Evolutionary conservation across 2,888 invertebrate species (phyloP).

Genomic region (Syrista parreyssii): DNA sequence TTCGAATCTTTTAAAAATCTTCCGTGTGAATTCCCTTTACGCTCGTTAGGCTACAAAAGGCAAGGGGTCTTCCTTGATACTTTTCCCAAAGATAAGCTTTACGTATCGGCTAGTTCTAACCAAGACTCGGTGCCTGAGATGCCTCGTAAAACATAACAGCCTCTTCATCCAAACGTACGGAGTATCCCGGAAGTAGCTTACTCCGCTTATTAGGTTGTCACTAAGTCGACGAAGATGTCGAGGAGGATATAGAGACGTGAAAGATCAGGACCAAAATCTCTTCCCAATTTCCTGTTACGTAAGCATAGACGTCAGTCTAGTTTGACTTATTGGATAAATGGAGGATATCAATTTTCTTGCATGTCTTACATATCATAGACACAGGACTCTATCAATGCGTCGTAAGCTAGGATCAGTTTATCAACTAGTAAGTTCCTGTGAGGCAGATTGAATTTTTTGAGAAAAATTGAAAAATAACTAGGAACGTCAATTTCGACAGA

Average conservation of each 20-base stretch:
- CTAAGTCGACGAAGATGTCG: slow-evolving; percentile 3
- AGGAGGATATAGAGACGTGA: not conserved
- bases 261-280: not conserved
- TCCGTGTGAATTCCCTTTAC: not conserved
- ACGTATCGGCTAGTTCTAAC: not conserved
- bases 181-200: slow-evolving; percentile 15
- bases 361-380: not conserved
- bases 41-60: not conserved
- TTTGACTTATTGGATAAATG: not conserved
- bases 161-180: slow-evolving; percentile 15
- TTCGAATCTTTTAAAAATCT: not conserved
- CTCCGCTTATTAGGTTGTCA: slow-evolving; percentile 15
- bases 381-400: not conserved
- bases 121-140: slow-evolving; percentile 3
- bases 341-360: not conserved
- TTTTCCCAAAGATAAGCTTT: not conserved
- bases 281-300: not conserved
- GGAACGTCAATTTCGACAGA: not conserved
- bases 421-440: no score
- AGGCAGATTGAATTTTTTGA: no score
- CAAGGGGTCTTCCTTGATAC: not conserved
- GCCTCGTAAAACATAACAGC: slow-evolving; percentile 17
- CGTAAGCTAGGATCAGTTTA: no score
- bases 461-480: no score
- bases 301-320: not conserved